Percentiles rank a stretch among this genome's conserved stretches.
These are phyloP conservation scores for Etia nguti DNA, from an alignment of 2,113 vertebrate genomes.

Conservation along the genomic window DNA sequence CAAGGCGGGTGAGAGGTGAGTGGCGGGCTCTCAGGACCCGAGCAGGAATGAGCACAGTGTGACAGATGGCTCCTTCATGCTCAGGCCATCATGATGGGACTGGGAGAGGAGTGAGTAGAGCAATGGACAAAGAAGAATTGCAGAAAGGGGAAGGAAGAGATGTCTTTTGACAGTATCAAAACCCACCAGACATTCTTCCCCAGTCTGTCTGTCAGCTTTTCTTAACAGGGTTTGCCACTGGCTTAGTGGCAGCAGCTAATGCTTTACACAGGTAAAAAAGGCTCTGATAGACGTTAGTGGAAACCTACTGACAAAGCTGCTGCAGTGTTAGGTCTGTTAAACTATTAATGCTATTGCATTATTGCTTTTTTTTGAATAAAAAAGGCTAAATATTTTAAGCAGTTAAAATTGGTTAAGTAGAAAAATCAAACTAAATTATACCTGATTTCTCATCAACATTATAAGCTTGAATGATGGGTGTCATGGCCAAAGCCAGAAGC, in stretches of 20 bases:
- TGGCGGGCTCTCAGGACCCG: slow-evolving; percentile 67
- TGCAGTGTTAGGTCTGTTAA: not conserved
- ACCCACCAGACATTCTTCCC: slow-evolving; percentile 51
- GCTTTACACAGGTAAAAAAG: not conserved
- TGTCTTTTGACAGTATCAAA: slow-evolving; percentile 67
- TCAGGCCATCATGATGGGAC: slow-evolving; percentile 63
- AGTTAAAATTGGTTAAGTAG: not conserved
- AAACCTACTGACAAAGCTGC: slow-evolving; percentile 24
- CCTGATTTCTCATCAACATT: not conserved
- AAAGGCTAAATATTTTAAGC: not conserved
- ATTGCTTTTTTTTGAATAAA: not conserved
- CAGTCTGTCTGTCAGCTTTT: slow-evolving; percentile 44
- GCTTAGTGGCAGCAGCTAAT: slow-evolving; percentile 14
- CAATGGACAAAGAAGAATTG: slow-evolving; percentile 40
- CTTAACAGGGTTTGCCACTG: slow-evolving; percentile 30
- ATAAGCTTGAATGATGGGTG: not conserved
- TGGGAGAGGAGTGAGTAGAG: slow-evolving; percentile 28
- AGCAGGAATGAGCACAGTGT: slow-evolving; percentile 48
- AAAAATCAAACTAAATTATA: not conserved
- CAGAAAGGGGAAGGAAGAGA: slow-evolving; percentile 42
- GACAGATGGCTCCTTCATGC: slow-evolving; percentile 66
- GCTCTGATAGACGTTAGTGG: slow-evolving; percentile 23
- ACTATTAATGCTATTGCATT: not conserved
- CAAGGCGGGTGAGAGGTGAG: slow-evolving; percentile 70
- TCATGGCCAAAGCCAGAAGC: not conserved